phyloP scores from a whole-genome alignment of 2,113 vertebrate species.

The Tylochromis polylepis region DNA sequence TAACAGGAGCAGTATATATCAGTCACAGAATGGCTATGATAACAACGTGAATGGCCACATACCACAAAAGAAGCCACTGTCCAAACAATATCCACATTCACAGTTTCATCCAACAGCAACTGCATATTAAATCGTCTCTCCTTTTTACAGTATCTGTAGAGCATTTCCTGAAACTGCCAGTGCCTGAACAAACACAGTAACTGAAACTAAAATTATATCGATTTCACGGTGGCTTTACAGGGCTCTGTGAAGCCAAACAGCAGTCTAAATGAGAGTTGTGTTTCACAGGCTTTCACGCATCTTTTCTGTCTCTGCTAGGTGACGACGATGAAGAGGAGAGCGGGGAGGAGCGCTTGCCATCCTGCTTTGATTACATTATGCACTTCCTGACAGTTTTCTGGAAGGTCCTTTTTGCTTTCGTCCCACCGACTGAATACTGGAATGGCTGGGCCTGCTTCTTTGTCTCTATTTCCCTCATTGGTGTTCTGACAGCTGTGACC shows the following conservation, averaged over 20 bases:
- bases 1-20: background rate
- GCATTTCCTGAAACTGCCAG: background rate
- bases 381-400: slow-evolving; percentile 86
- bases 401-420: slow-evolving; percentile 85
- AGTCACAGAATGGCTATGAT: background rate
- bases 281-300: background rate
- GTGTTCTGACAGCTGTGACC: slow-evolving; percentile 78
- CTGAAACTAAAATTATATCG: background rate
- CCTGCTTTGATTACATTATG: slow-evolving; percentile 86
- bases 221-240: background rate
- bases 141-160: background rate
- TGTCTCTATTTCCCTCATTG: slow-evolving; percentile 81
- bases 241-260: background rate
- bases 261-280: background rate
- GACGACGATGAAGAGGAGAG: slow-evolving; percentile 82
- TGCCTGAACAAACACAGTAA: background rate
- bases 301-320: slow-evolving; percentile 53
- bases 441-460: slow-evolving; percentile 84
- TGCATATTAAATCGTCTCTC: background rate
- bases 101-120: background rate
- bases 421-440: slow-evolving; percentile 83
- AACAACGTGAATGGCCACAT: background rate
- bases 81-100: background rate
- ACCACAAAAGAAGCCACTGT: background rate
- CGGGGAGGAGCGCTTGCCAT: slow-evolving; percentile 78